A percentile compares a stretch with the other conserved stretches of the same genome.
These are phyloP conservation scores for Nipponacmea schrenckii DNA, from an alignment of 2,888 invertebrate genomes.

Conservation along the genomic window DNA sequence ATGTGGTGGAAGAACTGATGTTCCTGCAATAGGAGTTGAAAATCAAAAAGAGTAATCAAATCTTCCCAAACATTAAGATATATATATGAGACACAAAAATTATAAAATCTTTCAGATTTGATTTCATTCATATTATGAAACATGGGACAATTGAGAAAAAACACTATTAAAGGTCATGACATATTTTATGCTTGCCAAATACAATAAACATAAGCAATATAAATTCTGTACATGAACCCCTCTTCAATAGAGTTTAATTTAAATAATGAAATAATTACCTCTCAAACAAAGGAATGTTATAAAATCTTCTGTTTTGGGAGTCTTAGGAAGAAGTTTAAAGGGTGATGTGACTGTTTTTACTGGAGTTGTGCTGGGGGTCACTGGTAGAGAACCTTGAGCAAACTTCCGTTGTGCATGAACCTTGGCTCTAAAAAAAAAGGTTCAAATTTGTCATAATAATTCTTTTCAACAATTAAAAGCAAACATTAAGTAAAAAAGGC, in stretches of 20 bases:
- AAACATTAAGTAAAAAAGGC: too few species aligned
- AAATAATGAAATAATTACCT: slow-evolving; percentile 69
- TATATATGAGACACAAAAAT: neutral
- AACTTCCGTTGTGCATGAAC: slow-evolving; percentile 78
- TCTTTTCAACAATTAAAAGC: too few species aligned
- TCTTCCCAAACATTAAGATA: neutral
- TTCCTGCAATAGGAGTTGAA: slow-evolving; percentile 68
- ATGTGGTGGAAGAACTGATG: slow-evolving; percentile 78
- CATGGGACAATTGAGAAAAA: too few species aligned
- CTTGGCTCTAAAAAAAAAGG: slow-evolving; percentile 36
- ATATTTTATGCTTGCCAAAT: too few species aligned
- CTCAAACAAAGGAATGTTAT: slow-evolving; percentile 85
- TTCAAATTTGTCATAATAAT: neutral
- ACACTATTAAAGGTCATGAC: too few species aligned
- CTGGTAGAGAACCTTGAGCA: slow-evolving; percentile 76
- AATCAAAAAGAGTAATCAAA: neutral
- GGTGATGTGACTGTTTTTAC: slow-evolving; percentile 42
- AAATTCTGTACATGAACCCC: too few species aligned
- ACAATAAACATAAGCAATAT: too few species aligned
- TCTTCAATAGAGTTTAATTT: neutral
- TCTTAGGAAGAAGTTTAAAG: slow-evolving; percentile 65
- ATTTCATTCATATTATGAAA: too few species aligned
- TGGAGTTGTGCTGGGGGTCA: slow-evolving; percentile 44
- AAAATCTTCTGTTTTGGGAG: slow-evolving; percentile 87
- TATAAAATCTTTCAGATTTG: too few species aligned